Evolutionary conservation across 2,113 vertebrate genomes (phyloP).

Genomic region (Sula dactylatra): DNA sequence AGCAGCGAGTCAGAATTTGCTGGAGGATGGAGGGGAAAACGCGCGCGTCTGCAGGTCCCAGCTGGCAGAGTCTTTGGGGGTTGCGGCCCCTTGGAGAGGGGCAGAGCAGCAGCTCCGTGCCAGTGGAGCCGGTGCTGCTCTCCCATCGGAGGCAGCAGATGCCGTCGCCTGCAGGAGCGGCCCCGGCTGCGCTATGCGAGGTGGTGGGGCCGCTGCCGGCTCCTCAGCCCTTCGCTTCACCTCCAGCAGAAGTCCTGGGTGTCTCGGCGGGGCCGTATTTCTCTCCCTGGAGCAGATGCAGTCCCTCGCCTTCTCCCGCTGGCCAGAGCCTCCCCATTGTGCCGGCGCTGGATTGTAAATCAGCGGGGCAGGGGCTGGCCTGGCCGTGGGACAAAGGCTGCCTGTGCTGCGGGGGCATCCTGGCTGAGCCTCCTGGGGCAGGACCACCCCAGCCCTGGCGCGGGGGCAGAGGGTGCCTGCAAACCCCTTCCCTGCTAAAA

Average conservation of each 20-base stretch:
- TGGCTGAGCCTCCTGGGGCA: background rate
- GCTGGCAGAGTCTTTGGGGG: background rate
- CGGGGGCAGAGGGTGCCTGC: background rate
- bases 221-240: background rate
- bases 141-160: background rate
- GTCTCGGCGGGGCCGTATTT: background rate
- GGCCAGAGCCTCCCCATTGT: background rate
- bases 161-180: background rate
- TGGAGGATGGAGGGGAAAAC: background rate
- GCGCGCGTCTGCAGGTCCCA: background rate
- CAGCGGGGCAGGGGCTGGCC: background rate
- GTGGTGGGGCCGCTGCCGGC: accelerated
- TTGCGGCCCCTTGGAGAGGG: background rate
- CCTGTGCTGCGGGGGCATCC: background rate
- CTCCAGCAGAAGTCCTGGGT: background rate
- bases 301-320: background rate
- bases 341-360: background rate
- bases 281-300: background rate
- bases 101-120: background rate
- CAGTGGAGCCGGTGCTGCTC: background rate
- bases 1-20: background rate
- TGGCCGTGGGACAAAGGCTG: background rate
- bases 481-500: background rate
- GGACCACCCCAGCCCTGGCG: background rate
- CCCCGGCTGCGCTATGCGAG: background rate